These are phyloP conservation scores for Rotaria socialis DNA, from an alignment of 2,888 invertebrate species.

Conservation along the genomic window DNA sequence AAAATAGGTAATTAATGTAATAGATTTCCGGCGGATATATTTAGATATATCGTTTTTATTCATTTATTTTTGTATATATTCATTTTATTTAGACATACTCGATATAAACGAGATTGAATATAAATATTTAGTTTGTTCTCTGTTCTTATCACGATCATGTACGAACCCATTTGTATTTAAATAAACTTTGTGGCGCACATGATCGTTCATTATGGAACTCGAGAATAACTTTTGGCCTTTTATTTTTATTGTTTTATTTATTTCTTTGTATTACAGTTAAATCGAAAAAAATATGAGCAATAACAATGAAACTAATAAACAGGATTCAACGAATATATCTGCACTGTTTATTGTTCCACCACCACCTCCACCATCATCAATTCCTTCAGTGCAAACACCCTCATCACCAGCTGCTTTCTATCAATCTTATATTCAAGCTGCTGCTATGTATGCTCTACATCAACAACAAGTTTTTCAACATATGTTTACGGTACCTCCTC, in stretches of 20 bases:
- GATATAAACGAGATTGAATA: constrained; percentile 1
- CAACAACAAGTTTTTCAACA: constrained; percentile 17
- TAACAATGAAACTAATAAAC: not conserved
- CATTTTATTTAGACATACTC: not conserved
- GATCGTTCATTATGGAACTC: not conserved
- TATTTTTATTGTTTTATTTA: not conserved
- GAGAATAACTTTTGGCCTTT: not conserved
- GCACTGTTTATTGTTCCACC: not conserved
- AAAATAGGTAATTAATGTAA: not conserved
- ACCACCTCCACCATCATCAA: not conserved
- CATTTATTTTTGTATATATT: not conserved
- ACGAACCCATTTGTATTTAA: not conserved
- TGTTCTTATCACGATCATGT: not conserved
- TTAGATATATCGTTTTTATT: not conserved
- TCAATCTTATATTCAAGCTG: not conserved
- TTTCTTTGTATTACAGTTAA: constrained; percentile 12
- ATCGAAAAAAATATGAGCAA: not conserved
- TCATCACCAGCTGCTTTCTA: not conserved
- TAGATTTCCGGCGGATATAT: not conserved
- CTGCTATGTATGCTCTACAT: not conserved
- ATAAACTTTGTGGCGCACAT: not conserved
- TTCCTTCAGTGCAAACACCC: not conserved
- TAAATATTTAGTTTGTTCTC: not conserved
- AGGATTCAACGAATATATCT: not conserved
- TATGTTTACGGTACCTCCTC: not conserved